Conservation (phyloP, 1,140 invertebrate genomes). For the Diachasma alloeum region DNA sequence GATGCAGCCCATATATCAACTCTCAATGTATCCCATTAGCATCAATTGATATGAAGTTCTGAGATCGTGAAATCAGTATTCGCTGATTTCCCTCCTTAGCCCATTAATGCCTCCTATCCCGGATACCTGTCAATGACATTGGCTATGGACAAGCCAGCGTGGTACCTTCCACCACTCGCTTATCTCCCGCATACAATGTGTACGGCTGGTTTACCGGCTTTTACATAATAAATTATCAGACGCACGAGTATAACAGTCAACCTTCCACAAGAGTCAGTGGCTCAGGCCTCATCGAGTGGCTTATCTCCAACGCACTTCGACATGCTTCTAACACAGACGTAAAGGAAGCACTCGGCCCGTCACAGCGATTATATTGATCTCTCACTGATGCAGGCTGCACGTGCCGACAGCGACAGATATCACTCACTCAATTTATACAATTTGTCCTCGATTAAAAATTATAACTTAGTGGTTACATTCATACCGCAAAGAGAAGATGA, state of each 20-base stretch:
- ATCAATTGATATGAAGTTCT: not conserved
- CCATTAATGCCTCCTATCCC: conserved; percentile 22
- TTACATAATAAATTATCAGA: conserved; percentile 38
- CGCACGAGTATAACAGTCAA: conserved; percentile 12
- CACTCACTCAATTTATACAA: not conserved
- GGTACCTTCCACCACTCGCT: not conserved
- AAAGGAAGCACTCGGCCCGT: not conserved
- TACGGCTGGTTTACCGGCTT: not conserved
- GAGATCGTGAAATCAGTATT: conserved; percentile 16
- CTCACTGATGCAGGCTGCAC: not conserved
- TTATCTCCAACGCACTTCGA: conserved; percentile 16
- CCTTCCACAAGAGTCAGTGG: not conserved
- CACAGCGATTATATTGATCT: conserved; percentile 15
- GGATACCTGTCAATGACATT: conserved; percentile 29
- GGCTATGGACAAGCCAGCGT: conserved; percentile 10
- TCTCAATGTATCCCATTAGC: not conserved
- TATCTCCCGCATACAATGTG: conserved; percentile 22
- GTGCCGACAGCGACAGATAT: not conserved
- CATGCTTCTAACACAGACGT: not conserved
- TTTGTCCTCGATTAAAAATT: not conserved
- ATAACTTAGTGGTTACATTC: not conserved
- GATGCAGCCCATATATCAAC: too few species aligned
- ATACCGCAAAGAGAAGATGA: conserved; percentile 1
- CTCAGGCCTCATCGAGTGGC: not conserved
- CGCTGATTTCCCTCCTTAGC: conserved; percentile 1